Evolutionary conservation across 2,113 vertebrate genomes (phyloP), one percentile per base, ranked within the genome.

Genomic region (Jaculus jaculus): DNA sequence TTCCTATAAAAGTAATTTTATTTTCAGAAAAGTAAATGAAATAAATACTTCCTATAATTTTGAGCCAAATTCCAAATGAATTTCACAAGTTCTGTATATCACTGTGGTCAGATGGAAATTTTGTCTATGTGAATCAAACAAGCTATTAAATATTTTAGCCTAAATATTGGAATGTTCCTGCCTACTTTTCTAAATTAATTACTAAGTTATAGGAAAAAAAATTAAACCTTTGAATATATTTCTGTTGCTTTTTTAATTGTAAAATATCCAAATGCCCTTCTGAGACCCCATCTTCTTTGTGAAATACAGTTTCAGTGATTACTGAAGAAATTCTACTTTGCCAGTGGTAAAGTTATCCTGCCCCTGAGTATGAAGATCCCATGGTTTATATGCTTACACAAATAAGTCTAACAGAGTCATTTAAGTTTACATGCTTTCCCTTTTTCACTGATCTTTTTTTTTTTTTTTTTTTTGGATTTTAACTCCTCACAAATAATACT

Each of bases 341-440:
- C 74, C 81, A 26, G 17, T 32, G 18, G 66, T 61, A 54, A 88
- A 89, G 66, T 47, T 16, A 79, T 39, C 65, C 23, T 75, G 47
- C 5, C 89, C 28, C n/a, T 69, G 60, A 79, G 28, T 54, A 85
- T 68, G 34, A 5, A 34, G 34, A 39, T 13, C 4, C 84, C 65
- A 30, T 13, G 84, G 63, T 54, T 82, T 20, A 34, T 47, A 16
- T 75, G 34, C 68, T 69, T 47, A 47, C 16, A 26, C 54, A 16
- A 71, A 83, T 74, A 77, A 74, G 75, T 26, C 78, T 90, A 91
- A 82, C 66, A 32, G 77, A 69, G 28, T 71, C 61, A 84, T 72
- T 91, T 78, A 23, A n/a, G 87, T 28, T 92, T 39, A 5, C 42
- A 73, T 54, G 30, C 16, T 81, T 94, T 93, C 69, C 89, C 69